Evolutionary conservation across 2,797 vertebrate species (phyloP), one percentile per base, ranked within the genome.

Genomic region (Gobio occitaniae): DNA sequence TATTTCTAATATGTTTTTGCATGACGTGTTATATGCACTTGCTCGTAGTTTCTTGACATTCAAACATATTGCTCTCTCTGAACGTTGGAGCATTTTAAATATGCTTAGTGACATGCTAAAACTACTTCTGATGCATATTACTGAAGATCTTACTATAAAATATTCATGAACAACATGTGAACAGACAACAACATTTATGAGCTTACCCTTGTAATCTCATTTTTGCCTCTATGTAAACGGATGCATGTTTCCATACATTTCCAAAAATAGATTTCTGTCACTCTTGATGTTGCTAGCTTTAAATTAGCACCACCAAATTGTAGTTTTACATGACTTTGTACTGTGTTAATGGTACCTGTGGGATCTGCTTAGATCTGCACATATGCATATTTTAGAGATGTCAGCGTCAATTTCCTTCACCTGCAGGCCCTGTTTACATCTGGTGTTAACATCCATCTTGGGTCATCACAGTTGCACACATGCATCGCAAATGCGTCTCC

Each of bases 391-490:
- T 69, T 69, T 25, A 69, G 32, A 59, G 66, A 50, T 44, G 79
- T 44, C 79, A 70, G 32, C 2, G 4, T 41, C 66, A 70, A 66
- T 44, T 56, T 81, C n/a, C 66, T 54, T 81, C 66, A 70, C 50
- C 50, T 70, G 48, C 48, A 56, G 79, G 50, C 21, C 50, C 21
- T 70, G 66, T 70, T 81, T 56, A 80, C 47, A 52, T 12, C 63
- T 52, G 47, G 17, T 52, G 78, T 68, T 80, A 38, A 80, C 29
- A 80, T 80, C 63, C 13, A 21, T 68, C 78, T 80, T 68, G 47
- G 19, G 78, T 80, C 47, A 38, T 80, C 63, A 52, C 47, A 11
- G 38, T 12, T 21, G 78, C 19, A 80, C 47, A 68, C 47, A 36
- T 38, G 19, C 12, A 21, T 38, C 1, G 4, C 17, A 80, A 80